Evolutionary conservation across 2,113 vertebrate species (phyloP).

Genomic region (Psophia crepitans): DNA sequence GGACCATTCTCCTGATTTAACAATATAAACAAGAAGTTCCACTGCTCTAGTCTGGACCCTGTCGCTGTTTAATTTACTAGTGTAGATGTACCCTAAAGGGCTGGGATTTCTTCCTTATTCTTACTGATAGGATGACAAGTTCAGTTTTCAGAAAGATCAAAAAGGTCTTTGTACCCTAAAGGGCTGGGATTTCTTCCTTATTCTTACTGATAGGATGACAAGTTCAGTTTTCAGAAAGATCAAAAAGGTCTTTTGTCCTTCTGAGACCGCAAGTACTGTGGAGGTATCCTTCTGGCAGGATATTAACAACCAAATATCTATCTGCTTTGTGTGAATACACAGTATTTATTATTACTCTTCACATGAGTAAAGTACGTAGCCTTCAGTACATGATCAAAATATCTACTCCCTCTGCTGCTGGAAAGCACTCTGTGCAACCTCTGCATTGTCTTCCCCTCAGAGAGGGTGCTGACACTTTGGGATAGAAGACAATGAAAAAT

Average conservation of each 20-base stretch:
- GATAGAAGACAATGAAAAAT: neutral
- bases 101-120: neutral
- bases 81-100: neutral
- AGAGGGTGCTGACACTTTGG: neutral
- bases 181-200: neutral
- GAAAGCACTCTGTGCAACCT: neutral
- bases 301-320: neutral
- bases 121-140: neutral
- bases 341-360: neutral
- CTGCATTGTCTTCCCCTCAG: neutral
- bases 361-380: neutral
- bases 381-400: neutral
- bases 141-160: neutral
- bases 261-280: neutral
- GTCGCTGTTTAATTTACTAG: neutral
- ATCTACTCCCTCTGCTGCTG: neutral
- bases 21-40: neutral
- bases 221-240: neutral
- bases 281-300: neutral
- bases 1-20: neutral
- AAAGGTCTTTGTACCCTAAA: neutral
- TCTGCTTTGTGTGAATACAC: neutral
- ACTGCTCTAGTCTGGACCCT: neutral
- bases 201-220: neutral
- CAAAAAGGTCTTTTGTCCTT: neutral